phyloP scores from a whole-genome alignment of 92 coral and sea anemone genomes.

The Phymanthus crucifer region DNA sequence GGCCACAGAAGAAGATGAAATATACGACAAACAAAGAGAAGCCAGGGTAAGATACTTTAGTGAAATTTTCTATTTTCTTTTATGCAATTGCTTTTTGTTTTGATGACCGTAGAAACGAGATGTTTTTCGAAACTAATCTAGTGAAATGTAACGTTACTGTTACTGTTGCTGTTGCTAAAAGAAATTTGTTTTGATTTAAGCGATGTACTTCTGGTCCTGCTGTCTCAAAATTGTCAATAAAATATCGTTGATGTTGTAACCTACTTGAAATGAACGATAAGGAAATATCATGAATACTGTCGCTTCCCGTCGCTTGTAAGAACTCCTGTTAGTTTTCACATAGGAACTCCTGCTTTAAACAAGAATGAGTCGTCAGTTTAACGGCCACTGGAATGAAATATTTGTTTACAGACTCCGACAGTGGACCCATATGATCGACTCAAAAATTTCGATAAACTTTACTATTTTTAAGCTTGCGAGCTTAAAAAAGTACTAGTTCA shows the following conservation, averaged over 20 bases:
- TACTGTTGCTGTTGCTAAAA: background rate
- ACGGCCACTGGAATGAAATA: too few species aligned
- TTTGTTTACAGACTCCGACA: too few species aligned
- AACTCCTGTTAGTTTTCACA: too few species aligned
- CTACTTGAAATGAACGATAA: background rate
- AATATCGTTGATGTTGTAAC: background rate
- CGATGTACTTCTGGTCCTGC: background rate
- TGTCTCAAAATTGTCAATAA: background rate
- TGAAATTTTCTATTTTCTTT: background rate
- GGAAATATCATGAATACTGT: background rate
- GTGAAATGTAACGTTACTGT: background rate
- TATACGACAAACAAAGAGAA: background rate
- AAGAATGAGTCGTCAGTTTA: too few species aligned
- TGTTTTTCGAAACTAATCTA: background rate
- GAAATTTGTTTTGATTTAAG: background rate
- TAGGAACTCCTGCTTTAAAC: too few species aligned
- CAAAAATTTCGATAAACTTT: too few species aligned
- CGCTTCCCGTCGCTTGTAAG: background rate
- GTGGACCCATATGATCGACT: too few species aligned
- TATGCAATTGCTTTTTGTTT: background rate
- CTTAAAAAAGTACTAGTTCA: too few species aligned
- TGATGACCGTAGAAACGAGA: too few species aligned
- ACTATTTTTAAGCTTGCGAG: too few species aligned
- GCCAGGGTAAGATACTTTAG: constrained; percentile 10
- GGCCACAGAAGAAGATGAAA: background rate